Evolutionary conservation across 2,888 invertebrate species (phyloP), one percentile per base, ranked within the genome.

Genomic region (Cybosia mesomella): DNA sequence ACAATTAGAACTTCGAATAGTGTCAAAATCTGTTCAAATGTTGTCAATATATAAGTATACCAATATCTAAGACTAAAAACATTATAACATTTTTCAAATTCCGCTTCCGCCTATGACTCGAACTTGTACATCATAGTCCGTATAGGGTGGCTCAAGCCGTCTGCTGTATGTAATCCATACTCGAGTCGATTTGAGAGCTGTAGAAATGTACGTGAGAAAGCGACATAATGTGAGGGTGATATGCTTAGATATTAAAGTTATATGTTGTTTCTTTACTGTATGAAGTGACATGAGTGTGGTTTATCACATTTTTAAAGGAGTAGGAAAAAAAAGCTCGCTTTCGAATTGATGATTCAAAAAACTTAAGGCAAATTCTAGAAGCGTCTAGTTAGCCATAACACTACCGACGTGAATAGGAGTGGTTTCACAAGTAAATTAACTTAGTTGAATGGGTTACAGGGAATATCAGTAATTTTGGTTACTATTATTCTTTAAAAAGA

Each of bases 91-190:
- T 49, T 36, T 59, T 49, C 28, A 32, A 15, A 32, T 8, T 2
- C 10, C 54, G 54, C 63, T 54, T 24, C 11, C 55, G 77, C 80
- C 72, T 78, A 8, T 85, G 13, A 59, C 72, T 86, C 85, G 68
- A 22, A 66, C 22, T 60, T 60, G 65, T 76, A 76, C 71, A 76
- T 82, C 71, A 78, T 80, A 79, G 77, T 73, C 74, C 73, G 72
- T 79, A 83, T 85, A 84, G 90, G 91, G 91, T 89, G 86, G 88
- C 86, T 89, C 87, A 89, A 89, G 88, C 88, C 87, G 84, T 83
- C 82, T 86, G 85, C 83, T 85, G 83, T 83, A 84, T 91, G 90
- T 91, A 93, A 94, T 94, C 93, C 92, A 89, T 87, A 89, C 91
- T 91, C 85, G 82, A 92, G 89, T 91, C 87, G 90, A 88, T 90